Conservation (phyloP, 2,797 vertebrate species). For the Perodicticus potto region DNA sequence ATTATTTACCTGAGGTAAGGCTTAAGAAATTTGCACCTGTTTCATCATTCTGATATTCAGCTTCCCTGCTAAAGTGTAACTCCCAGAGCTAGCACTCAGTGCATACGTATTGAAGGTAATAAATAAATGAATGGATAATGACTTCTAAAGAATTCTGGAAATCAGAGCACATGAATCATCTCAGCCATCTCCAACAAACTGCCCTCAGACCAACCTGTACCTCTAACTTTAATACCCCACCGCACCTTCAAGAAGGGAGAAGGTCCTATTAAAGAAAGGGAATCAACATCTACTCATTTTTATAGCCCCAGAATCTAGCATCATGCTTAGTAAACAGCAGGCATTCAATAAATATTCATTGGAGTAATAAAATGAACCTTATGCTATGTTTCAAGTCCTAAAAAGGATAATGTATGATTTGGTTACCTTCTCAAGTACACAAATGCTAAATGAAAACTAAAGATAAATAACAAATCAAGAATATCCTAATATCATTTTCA, state of each 20-base stretch:
- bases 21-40: background rate
- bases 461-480: slow-evolving; percentile 73
- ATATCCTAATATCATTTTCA: slow-evolving; percentile 72
- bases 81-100: background rate
- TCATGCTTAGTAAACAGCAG: slow-evolving; percentile 33
- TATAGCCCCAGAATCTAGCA: slow-evolving; percentile 3
- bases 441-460: slow-evolving; percentile 73
- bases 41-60: background rate
- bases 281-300: slow-evolving; percentile 11
- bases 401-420: slow-evolving; percentile 71
- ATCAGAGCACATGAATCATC: background rate
- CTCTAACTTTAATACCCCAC: background rate
- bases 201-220: background rate
- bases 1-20: background rate
- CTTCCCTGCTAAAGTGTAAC: background rate
- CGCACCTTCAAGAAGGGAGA: background rate
- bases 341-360: slow-evolving; percentile 45
- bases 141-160: background rate
- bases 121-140: background rate
- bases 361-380: slow-evolving; percentile 45
- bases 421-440: slow-evolving; percentile 64
- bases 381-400: slow-evolving; percentile 70
- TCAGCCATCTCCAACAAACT: background rate
- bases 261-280: background rate
- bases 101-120: background rate